Evolutionary conservation across 1,140 invertebrate genomes (phyloP), one percentile per base, ranked within the genome.

Genomic region (Diorhabda carinulata): DNA sequence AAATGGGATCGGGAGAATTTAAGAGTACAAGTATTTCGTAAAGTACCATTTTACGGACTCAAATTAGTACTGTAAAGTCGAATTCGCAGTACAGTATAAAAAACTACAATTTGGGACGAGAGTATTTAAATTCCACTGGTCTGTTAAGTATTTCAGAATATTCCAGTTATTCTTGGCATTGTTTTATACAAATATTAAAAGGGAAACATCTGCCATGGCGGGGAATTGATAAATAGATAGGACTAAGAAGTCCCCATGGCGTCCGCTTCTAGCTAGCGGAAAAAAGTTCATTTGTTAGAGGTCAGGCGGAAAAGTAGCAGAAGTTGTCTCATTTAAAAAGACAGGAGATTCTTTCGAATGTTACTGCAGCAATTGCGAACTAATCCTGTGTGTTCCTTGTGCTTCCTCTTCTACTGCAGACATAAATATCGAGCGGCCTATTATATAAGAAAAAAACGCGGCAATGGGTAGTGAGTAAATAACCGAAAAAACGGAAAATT

Each of bases 251-350:
- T 70, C 67, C 69, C 70, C 72, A 74, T 76, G 72, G 72, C 72
- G 74, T 70, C 67, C 47, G 2, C 47, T 52, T 25, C 47, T 4
- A 6, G 68, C 71, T 6, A 72, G 72, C 70, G 66, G 72, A 76
- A 77, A 78, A 79, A 80, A 79, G 77, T 79, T 78, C 74, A 78
- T 78, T 79, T 78, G 75, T 75, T 70, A 76, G 73, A 78, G 77
- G 74, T 78, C 77, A 72, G 73, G 75, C 76, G 77, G 74, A 78
- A 78, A 77, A n/a, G 71, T 70, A 73, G 72, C 74, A 74, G 72
- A 78, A 78, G 75, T 78, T 78, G 78, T 74, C 77, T 79, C 78
- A 79, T 79, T 79, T 79, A 77, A 70, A 74, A 73, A 74, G 79
- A 78, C 78, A 77, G 74, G 71, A 64, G 63, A 76, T 72, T 72